A percentile compares a stretch with the other conserved stretches of the same genome.
Conservation (phyloP, 2,113 vertebrate species). For the Saccopteryx bilineata region DNA sequence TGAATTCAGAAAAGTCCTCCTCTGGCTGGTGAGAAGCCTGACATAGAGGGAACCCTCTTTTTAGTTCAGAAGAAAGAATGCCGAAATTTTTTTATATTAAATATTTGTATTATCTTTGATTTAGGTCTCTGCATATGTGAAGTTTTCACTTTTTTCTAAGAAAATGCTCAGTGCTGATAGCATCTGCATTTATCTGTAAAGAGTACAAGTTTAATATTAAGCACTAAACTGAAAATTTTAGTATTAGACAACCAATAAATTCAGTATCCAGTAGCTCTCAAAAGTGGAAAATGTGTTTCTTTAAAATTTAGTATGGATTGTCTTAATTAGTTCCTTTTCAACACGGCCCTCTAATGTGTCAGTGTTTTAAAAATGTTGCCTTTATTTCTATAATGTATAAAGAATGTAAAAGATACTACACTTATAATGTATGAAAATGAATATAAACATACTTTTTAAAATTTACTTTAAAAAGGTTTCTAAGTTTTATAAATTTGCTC, state of each 20-base stretch:
- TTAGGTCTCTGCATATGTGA: background rate
- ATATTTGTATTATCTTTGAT: constrained; percentile 45
- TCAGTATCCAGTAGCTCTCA: constrained; percentile 49
- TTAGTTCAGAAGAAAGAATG: background rate
- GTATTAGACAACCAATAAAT: constrained; percentile 57
- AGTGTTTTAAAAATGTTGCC: constrained; percentile 43
- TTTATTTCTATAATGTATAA: constrained; percentile 67
- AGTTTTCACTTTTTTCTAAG: constrained; percentile 28
- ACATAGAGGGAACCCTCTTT: background rate
- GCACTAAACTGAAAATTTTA: constrained; percentile 62
- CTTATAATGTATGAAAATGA: constrained; percentile 33
- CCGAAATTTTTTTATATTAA: constrained; percentile 40
- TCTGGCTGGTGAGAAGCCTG: background rate
- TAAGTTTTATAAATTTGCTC: background rate
- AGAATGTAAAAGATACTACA: constrained; percentile 30
- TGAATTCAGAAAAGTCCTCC: background rate
- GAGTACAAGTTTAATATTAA: constrained; percentile 30
- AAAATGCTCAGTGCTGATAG: constrained; percentile 20
- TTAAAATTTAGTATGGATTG: constrained; percentile 64
- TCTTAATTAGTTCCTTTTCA: constrained; percentile 67
- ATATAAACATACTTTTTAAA: constrained; percentile 42
- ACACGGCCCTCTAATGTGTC: constrained; percentile 56
- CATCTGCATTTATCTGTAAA: constrained; percentile 38
- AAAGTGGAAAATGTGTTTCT: constrained; percentile 48
- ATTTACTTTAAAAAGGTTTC: constrained; percentile 42